A percentile compares a stretch with the other conserved stretches of the same genome.
Conservation (phyloP, 2,888 invertebrate species). For the Yponomeuta cagnagella region DNA sequence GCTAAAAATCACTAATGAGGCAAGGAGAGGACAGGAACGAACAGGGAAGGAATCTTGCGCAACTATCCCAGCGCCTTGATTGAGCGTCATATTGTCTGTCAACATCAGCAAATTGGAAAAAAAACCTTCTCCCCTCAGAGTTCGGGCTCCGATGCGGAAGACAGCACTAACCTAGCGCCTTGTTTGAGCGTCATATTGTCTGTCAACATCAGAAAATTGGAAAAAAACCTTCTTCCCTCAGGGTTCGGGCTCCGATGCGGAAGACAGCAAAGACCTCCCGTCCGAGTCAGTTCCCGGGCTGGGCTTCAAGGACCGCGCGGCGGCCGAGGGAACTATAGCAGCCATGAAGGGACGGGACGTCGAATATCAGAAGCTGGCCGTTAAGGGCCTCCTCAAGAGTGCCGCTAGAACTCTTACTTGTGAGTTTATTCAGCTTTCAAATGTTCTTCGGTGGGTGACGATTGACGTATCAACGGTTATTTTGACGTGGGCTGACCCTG, state of each 20-base stretch:
- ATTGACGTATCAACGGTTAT: too few relatives aligned
- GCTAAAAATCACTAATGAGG: too few relatives aligned
- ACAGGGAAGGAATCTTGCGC: too few relatives aligned
- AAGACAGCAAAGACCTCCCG: conserved; percentile 35
- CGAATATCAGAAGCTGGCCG: conserved; percentile 84
- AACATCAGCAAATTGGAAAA: too few relatives aligned
- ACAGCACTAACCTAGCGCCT: conserved; percentile 19
- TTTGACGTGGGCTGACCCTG: too few relatives aligned
- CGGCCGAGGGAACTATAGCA: conserved; percentile 79
- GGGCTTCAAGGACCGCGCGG: conserved; percentile 86
- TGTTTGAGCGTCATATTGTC: too few relatives aligned
- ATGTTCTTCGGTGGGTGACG: too few relatives aligned
- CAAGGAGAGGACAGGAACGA: too few relatives aligned
- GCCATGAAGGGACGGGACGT: conserved; percentile 83
- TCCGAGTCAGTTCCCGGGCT: conserved; percentile 82
- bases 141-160: conserved; percentile 54
- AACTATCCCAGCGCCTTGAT: too few relatives aligned
- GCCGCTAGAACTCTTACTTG: conserved; percentile 83
- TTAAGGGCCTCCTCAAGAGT: conserved; percentile 81
- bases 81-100: too few relatives aligned
- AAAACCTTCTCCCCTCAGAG: conserved; percentile 35
- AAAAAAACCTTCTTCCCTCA: conserved; percentile 25
- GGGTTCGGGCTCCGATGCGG: conserved; percentile 60
- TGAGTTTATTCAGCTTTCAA: conserved; percentile 35
- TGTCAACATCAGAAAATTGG: too few relatives aligned